Evolutionary conservation across 1,140 invertebrate genomes (phyloP), one percentile per base, ranked within the genome.

Genomic region (Micrasema longulum): DNA sequence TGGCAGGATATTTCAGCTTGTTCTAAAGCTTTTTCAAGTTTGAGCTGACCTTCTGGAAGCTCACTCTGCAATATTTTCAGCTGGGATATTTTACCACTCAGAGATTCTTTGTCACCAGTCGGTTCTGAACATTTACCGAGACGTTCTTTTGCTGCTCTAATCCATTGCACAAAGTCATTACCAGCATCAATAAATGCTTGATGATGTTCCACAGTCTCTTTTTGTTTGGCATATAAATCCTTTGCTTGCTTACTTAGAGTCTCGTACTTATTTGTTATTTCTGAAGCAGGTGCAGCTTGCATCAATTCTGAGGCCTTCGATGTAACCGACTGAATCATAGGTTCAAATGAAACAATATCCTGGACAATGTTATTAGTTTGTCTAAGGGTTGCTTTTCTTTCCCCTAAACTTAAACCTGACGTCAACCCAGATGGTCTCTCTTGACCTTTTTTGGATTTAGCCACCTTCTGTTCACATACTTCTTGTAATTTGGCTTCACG

Each of bases 81-180:
- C 78, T 95, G 93, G 3, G 92, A 91, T 41, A 94, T 90, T 83
- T 96, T 96, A 73, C 89, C 92, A 23, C 90, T 92, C 66, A 95
- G 84, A 36, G 91, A 92, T 81, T 97, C 95, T 77, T 96, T 97
- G 77, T 98, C 96, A 14, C 96, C 96, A 12, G 93, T 97, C 4
- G 95, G 94, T 80, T 97, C 95, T 0, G 94, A 95, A 79, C 95
- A 97, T 80, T 97, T 97, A 63, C 93, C 91, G n/a, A 97, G 84
- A 66, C 91, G 90, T 82, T 98, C 97, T 78, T 95, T 93, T 9
- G 95, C 93, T 62, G 91, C 89, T 77, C 95, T 87, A 43, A 98
- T 89, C 97, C 97, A 98, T 77, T 93, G 91, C 71, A 93, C 89
- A 80, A 98, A 97, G 76, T 97, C 95, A 80, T 94, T 93, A 65